phyloP scores from a whole-genome alignment of 2,113 vertebrate genomes.

The Diphyllodes magnificus region DNA sequence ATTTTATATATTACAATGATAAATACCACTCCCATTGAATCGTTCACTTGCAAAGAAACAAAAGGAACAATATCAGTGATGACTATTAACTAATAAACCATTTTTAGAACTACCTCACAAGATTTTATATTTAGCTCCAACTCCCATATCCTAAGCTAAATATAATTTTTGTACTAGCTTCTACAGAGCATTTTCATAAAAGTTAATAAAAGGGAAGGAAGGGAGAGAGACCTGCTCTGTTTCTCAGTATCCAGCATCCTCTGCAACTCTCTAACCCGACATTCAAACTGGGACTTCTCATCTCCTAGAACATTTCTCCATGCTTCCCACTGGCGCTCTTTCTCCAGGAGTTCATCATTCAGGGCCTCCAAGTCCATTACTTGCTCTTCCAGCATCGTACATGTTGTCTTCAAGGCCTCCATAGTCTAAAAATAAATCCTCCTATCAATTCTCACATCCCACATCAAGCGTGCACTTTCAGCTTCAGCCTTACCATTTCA shows the following conservation, averaged over 20 bases:
- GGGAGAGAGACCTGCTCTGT: slow-evolving; percentile 85
- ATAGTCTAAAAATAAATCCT: slow-evolving; percentile 85
- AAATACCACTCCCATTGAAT: background rate
- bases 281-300: slow-evolving; percentile 94
- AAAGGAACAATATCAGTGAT: slow-evolving; percentile 7
- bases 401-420: slow-evolving; percentile 98
- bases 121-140: slow-evolving; percentile 34
- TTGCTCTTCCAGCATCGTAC: slow-evolving; percentile 98
- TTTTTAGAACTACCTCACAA: background rate
- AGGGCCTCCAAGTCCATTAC: slow-evolving; percentile 94
- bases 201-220: background rate
- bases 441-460: slow-evolving; percentile 64
- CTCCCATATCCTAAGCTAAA: background rate
- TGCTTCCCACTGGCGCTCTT: slow-evolving; percentile 97
- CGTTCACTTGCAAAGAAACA: background rate
- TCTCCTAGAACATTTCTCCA: slow-evolving; percentile 92
- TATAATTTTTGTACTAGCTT: background rate
- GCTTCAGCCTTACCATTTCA: slow-evolving; percentile 10
- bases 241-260: slow-evolving; percentile 95
- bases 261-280: slow-evolving; percentile 89
- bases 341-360: slow-evolving; percentile 95
- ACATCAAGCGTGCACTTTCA: slow-evolving; percentile 38
- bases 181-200: background rate
- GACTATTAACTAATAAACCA: slow-evolving; percentile 16
- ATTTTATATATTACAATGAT: background rate